phyloP scores from a whole-genome alignment of 2,888 invertebrate genomes.

The Trissolcus brochymenae region DNA sequence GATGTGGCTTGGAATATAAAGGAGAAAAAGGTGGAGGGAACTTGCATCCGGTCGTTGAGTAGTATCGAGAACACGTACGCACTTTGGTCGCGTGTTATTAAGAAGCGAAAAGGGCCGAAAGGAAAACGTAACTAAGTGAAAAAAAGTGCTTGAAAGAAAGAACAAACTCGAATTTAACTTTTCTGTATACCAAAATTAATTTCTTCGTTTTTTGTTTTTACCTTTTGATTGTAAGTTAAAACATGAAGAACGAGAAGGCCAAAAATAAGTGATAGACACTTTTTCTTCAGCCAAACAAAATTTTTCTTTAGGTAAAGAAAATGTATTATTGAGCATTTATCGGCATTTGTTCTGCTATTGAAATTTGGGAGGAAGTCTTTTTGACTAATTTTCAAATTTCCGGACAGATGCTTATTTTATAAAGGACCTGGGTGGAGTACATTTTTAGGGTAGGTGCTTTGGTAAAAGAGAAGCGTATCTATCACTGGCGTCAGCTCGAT shows the following conservation, averaged over 20 bases:
- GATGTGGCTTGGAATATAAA: constrained; percentile 62
- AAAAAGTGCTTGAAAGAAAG: constrained; percentile 8
- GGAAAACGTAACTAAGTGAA: constrained; percentile 33
- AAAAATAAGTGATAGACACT: too few relatives aligned
- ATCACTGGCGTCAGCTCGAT: constrained; percentile 72
- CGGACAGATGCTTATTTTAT: constrained; percentile 26
- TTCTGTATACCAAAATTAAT: not conserved
- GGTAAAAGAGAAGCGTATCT: constrained; percentile 62
- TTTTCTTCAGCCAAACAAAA: too few relatives aligned
- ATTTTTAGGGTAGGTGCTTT: constrained; percentile 21
- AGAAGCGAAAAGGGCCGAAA: constrained; percentile 45
- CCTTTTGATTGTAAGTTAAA: too few relatives aligned
- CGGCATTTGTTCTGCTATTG: too few relatives aligned
- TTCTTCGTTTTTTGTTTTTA: not conserved
- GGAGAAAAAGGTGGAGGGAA: constrained; percentile 54
- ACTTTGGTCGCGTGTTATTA: constrained; percentile 58
- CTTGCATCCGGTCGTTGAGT: constrained; percentile 66
- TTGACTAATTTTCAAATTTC: constrained; percentile 13
- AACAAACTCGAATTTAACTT: too few relatives aligned
- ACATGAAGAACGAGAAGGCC: too few relatives aligned
- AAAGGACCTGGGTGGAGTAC: constrained; percentile 11
- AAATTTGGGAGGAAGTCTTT: too few relatives aligned
- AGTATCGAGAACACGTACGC: constrained; percentile 61
- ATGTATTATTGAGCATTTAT: too few relatives aligned
- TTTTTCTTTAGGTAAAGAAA: too few relatives aligned